Percentiles rank a stretch among this genome's conserved stretches.
These are phyloP conservation scores for Hirtodrosophila histrioides DNA, from an alignment of 2,888 invertebrate genomes.

Conservation along the genomic window DNA sequence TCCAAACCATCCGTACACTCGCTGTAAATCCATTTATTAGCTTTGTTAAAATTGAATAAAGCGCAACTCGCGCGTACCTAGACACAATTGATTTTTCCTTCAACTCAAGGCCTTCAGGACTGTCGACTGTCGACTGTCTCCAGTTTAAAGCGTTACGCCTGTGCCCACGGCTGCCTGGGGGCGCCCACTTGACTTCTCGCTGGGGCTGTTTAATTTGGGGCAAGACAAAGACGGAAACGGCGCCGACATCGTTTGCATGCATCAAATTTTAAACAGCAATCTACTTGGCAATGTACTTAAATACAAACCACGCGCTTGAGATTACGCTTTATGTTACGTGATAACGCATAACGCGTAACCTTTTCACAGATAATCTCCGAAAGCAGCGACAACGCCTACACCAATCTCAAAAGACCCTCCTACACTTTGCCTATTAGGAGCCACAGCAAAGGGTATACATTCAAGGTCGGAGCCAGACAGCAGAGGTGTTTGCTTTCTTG, in stretches of 20 bases:
- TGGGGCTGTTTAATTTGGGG: conserved; percentile 64
- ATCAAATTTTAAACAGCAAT: conserved; percentile 80
- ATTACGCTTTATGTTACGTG: conserved; percentile 81
- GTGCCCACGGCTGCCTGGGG: background rate
- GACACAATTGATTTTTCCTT: conserved; percentile 70
- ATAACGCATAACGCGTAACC: conserved; percentile 80
- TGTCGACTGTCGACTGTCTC: too few relatives aligned
- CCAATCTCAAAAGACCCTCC: conserved; percentile 58
- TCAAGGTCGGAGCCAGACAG: too few relatives aligned
- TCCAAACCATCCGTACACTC: conserved; percentile 36
- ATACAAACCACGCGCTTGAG: conserved; percentile 73
- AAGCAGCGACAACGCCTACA: conserved; percentile 46
- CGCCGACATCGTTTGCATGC: conserved; percentile 41
- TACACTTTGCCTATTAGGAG: conserved; percentile 36
- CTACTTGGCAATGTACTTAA: conserved; percentile 68
- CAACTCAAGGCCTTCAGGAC: conserved; percentile 54
- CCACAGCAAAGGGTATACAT: conserved; percentile 22
- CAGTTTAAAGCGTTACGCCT: conserved; percentile 35
- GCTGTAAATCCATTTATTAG: conserved; percentile 74
- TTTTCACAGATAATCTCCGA: conserved; percentile 80
- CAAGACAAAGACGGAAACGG: conserved; percentile 38
- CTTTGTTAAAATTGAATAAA: conserved; percentile 78
- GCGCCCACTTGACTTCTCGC: conserved; percentile 45
- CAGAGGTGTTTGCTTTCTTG: background rate
- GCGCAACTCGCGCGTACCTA: conserved; percentile 51